phyloP scores from a whole-genome alignment of 2,797 vertebrate species.

The Morelia viridis region DNA sequence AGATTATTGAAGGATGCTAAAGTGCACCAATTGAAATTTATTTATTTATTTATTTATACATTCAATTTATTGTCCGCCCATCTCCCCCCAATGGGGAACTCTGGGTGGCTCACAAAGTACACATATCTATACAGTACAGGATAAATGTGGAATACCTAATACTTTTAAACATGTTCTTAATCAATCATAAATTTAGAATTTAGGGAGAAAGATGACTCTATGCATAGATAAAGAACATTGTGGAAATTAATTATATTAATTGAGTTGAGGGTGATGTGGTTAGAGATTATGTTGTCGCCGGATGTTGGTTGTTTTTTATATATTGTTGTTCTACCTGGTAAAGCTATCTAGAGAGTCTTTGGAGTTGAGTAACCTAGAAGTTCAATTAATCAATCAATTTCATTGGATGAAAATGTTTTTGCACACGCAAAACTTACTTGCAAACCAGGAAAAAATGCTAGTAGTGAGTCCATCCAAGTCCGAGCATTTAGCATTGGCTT shows the following conservation, averaged over 20 bases:
- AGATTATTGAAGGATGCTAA: not conserved
- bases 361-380: not conserved
- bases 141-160: not conserved
- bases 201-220: not conserved
- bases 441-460: slow-evolving; percentile 96
- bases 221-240: not conserved
- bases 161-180: not conserved
- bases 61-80: too few relatives aligned
- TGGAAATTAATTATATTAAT: not conserved
- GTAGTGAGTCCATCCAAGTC: slow-evolving; percentile 98
- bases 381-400: not conserved
- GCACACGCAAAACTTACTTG: slow-evolving; percentile 77
- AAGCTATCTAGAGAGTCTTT: not conserved
- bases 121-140: too few relatives aligned
- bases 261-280: not conserved
- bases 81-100: too few relatives aligned
- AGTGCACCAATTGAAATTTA: not conserved
- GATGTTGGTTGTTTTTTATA: not conserved
- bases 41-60: too few relatives aligned
- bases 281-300: not conserved
- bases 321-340: not conserved
- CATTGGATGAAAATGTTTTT: not conserved
- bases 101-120: too few relatives aligned
- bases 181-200: not conserved
- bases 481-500: slow-evolving; percentile 96